Percentiles rank a stretch among this genome's conserved stretches.
Evolutionary conservation across 2,888 invertebrate species (phyloP).

Genomic region (Eremobia ochroleuca): DNA sequence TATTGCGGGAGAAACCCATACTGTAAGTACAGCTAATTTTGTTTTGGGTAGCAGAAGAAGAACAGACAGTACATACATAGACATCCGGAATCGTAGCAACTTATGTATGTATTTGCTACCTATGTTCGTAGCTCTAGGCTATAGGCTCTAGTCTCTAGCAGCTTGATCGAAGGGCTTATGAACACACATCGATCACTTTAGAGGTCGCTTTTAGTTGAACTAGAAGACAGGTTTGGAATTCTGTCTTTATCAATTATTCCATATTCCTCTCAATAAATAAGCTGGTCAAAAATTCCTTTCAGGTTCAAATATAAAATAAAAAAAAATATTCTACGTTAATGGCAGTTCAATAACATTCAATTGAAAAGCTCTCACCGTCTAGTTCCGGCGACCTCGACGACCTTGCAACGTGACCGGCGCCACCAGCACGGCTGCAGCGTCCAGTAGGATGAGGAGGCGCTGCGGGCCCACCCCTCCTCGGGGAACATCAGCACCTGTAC

Average conservation of each 20-base stretch:
- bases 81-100: not conserved
- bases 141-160: not conserved
- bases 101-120: not conserved
- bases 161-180: not conserved
- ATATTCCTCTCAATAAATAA: not conserved
- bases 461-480: conserved; percentile 97
- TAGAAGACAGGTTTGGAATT: not conserved
- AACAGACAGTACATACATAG: not conserved
- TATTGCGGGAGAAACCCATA: not conserved
- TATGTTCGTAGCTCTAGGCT: not conserved
- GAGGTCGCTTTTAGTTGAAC: not conserved
- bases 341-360: not conserved
- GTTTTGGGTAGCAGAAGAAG: not conserved
- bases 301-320: too few species aligned
- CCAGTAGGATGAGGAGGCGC: conserved; percentile 96
- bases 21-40: not conserved
- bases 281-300: not conserved
- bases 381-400: conserved; percentile 95
- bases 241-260: not conserved
- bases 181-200: not conserved
- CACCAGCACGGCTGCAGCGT: conserved; percentile 96
- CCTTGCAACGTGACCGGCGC: conserved; percentile 95
- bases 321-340: too few species aligned
- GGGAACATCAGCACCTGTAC: conserved; percentile 95
- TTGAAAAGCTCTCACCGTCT: conserved; percentile 89